Base-by-base conservation (phyloP, 2,888 invertebrate genomes). In the Griposia aprilina region DNA sequence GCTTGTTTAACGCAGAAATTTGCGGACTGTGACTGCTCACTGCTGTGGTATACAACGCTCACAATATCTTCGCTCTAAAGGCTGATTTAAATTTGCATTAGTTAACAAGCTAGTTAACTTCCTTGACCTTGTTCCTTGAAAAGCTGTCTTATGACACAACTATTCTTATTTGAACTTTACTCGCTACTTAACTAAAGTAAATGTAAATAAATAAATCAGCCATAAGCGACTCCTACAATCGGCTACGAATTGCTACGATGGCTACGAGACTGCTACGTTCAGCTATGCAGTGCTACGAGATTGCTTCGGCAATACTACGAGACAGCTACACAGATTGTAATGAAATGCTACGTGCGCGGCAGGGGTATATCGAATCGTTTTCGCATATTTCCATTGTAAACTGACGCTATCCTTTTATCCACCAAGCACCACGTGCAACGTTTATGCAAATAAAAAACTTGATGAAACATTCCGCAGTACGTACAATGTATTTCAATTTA, bases 401-500 rank as follows among this genome's bases (percentile, higher is more conserved):
- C 17, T 48, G 13, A 41, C 20, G 17, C n/a, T 66, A 48, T 76
- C 62, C 20, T 45, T 30, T 10, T 30, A n/a, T 20, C 26, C 17
- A 15, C 23, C 10, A 13, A 72, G 30, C 59, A 15, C 20, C 57
- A 5, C 30, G 20, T 23, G 15, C 23, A 52, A 11, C 17, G 11
- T 41, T 48, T 26, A 23, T 13, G 62, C 10, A 20, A 45, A 52
- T 52, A 17, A 20, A 4, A 62, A 45, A 26, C n/a, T n/a, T 41
- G n/a, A 62, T 62, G n/a, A 30, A 45, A 75, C 15, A 36, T 8
- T 62, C 10, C 20, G 36, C 41, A 36, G 7, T 17, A 52, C 13
- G 23, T 45, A 26, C 76, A 20, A 36, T 26, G 11, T 50, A n/a
- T 41, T 77, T 48, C 26, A 59, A 41, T 59, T 76, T 45, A 62